Evolutionary conservation across 30 jellyfish, hydroid and myxozoan genomes (phyloP).

Genomic region (Turritopsis dohrnii): DNA sequence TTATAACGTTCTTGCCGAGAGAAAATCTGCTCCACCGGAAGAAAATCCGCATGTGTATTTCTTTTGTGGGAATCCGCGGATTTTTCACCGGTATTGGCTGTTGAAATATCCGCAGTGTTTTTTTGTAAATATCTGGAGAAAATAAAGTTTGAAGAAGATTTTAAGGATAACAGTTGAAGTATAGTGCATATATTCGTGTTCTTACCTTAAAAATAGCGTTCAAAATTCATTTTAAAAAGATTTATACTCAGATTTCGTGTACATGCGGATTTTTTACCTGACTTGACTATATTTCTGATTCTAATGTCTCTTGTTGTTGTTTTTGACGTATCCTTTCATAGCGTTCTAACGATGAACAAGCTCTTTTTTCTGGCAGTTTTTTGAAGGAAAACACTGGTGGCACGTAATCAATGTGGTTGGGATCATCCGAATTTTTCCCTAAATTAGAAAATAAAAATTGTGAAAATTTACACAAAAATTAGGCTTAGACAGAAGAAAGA

Average conservation of each 20-base stretch:
- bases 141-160: neutral
- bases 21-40: neutral
- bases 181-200: no score
- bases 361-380: no score
- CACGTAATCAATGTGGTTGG: no score
- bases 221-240: neutral
- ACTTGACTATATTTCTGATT: conserved; percentile 19
- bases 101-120: neutral
- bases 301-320: no score
- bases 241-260: neutral
- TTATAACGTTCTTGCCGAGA: neutral
- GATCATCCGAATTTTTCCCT: no score
- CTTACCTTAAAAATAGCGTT: neutral
- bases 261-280: neutral
- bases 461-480: no score
- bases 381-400: no score
- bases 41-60: neutral
- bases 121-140: neutral
- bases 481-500: no score
- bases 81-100: neutral
- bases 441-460: no score
- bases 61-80: neutral
- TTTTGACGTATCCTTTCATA: no score
- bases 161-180: no score
- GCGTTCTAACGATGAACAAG: no score